phyloP scores from a whole-genome alignment of 1,140 invertebrate genomes.

The Vanessa tameamea region DNA sequence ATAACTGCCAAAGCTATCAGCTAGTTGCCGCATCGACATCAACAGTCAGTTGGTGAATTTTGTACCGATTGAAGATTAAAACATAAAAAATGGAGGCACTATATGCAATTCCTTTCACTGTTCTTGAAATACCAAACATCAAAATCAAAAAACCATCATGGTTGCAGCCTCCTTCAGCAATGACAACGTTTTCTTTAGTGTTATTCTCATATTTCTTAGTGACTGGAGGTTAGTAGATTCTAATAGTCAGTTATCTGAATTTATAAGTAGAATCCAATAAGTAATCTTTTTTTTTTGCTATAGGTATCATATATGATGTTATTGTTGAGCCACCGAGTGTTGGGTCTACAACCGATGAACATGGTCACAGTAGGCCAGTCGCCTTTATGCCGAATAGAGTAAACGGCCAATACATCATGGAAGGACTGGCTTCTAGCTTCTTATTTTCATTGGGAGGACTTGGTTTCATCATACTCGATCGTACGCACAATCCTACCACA shows the following conservation, averaged over 20 bases:
- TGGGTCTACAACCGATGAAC: constrained; percentile 97
- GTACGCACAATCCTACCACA: constrained; percentile 94
- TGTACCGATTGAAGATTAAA: constrained; percentile 15
- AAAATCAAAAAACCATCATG: constrained; percentile 95
- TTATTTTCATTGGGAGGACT: constrained; percentile 97
- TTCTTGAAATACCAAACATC: constrained; percentile 95
- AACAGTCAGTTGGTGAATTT: constrained; percentile 27
- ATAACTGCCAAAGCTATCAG: too few species aligned
- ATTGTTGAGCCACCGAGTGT: constrained; percentile 99
- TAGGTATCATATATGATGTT: constrained; percentile 99
- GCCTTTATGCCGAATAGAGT: constrained; percentile 99
- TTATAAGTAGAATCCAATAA: constrained; percentile 47
- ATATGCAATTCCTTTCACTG: constrained; percentile 89
- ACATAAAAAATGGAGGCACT: constrained; percentile 86
- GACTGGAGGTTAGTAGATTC: constrained; percentile 91
- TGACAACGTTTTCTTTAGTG: constrained; percentile 95
- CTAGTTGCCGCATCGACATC: constrained; percentile 31
- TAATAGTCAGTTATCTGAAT: not conserved
- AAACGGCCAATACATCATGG: constrained; percentile 99
- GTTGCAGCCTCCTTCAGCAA: constrained; percentile 95
- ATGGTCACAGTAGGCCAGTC: constrained; percentile 96
- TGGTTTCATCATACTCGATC: constrained; percentile 97
- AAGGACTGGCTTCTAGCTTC: constrained; percentile 97
- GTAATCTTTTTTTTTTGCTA: constrained; percentile 56
- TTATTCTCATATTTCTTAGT: constrained; percentile 98